These are phyloP conservation scores for Aix galericulata DNA, from an alignment of 2,113 vertebrate species.

Conservation along the genomic window DNA sequence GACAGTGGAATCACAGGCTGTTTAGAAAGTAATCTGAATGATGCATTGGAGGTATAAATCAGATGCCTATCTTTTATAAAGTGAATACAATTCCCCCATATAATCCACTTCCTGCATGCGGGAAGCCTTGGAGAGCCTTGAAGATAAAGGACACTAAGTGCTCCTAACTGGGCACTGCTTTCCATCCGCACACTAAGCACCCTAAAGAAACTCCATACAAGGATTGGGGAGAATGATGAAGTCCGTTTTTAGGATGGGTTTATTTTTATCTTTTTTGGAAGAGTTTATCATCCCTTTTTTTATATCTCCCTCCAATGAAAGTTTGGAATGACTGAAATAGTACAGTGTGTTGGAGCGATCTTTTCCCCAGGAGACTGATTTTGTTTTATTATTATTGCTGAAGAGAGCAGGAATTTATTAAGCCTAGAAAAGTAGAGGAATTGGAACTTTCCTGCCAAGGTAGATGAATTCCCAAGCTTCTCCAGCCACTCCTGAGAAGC, in stretches of 20 bases:
- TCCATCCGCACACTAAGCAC: not conserved
- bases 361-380: slow-evolving; percentile 48
- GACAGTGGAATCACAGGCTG: not conserved
- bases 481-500: slow-evolving; percentile 48
- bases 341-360: slow-evolving; percentile 2
- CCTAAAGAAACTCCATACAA: slow-evolving; percentile 43
- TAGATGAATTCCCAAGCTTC: slow-evolving; percentile 50
- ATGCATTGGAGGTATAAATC: not conserved
- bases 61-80: not conserved
- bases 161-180: not conserved
- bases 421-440: slow-evolving; percentile 41
- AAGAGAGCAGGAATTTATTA: slow-evolving; percentile 52
- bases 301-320: slow-evolving; percentile 28
- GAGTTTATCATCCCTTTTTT: not conserved
- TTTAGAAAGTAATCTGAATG: not conserved
- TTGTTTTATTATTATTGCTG: slow-evolving; percentile 47
- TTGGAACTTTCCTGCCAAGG: slow-evolving; percentile 61
- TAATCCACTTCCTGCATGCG: not conserved
- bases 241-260: slow-evolving; percentile 24
- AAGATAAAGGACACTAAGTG: not conserved
- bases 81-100: not conserved
- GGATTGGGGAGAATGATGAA: not conserved
- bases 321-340: slow-evolving; percentile 51
- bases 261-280: slow-evolving; percentile 66
- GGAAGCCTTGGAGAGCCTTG: not conserved